phyloP scores from a whole-genome alignment of 2,888 invertebrate species.

The Oscheius sp. region DNA sequence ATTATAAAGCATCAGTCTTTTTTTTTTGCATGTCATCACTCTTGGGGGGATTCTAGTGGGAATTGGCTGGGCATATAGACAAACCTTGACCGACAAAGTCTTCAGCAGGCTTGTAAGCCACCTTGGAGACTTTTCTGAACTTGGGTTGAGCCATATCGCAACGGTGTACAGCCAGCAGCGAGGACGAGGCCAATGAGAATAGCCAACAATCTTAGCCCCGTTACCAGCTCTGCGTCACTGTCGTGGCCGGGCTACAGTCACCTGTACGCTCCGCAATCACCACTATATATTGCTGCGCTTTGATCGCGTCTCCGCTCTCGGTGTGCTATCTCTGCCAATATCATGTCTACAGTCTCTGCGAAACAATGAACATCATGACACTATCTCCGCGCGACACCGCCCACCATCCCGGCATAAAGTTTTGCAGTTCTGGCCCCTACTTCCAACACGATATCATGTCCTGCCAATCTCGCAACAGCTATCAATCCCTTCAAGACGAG shows the following conservation, averaged over 20 bases:
- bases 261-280: constrained; percentile 20
- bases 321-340: constrained; percentile 7
- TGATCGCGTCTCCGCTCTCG: background rate
- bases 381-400: constrained; percentile 20
- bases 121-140: constrained; percentile 47
- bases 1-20: background rate
- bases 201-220: constrained; percentile 38
- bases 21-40: too few species aligned
- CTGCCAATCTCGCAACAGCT: constrained; percentile 30
- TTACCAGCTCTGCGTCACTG: constrained; percentile 34
- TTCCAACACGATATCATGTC: constrained; percentile 28
- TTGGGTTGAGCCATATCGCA: constrained; percentile 58
- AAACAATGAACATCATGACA: constrained; percentile 2
- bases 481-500: constrained; percentile 22
- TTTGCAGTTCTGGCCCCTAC: constrained; percentile 30
- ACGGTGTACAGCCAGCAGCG: constrained; percentile 32
- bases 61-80: background rate
- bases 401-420: constrained; percentile 7
- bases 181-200: constrained; percentile 30
- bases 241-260: constrained; percentile 9
- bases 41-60: too few species aligned
- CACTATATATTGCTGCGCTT: constrained; percentile 11
- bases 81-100: constrained; percentile 70
- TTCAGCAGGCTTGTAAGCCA: constrained; percentile 64
- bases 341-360: constrained; percentile 23